Evolutionary conservation across 2,113 vertebrate genomes (phyloP).

Genomic region (Passer domesticus): DNA sequence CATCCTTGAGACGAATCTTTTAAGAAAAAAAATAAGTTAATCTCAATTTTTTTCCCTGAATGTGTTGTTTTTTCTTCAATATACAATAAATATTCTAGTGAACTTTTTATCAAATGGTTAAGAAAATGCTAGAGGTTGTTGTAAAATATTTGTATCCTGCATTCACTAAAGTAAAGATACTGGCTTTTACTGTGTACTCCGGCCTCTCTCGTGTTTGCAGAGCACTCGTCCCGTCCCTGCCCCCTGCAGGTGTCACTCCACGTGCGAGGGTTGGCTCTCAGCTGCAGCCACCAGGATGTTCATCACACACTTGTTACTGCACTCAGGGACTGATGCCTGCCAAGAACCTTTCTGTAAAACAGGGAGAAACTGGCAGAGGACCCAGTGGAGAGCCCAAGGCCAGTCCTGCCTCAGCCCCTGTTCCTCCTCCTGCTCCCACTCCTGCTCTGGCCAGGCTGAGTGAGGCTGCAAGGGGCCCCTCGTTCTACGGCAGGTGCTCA

Average conservation of each 20-base stretch:
- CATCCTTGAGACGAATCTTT: slow-evolving; percentile 93
- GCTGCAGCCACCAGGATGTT: background rate
- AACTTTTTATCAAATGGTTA: slow-evolving; percentile 98
- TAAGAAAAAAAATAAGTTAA: slow-evolving; percentile 91
- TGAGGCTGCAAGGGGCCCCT: background rate
- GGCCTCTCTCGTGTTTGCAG: slow-evolving; percentile 80
- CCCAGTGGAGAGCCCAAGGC: background rate
- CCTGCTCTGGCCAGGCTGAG: background rate
- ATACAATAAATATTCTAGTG: slow-evolving; percentile 98
- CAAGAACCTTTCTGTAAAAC: background rate
- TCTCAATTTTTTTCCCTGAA: slow-evolving; percentile 93
- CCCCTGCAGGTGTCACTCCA: background rate
- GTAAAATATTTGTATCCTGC: slow-evolving; percentile 98
- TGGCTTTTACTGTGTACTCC: slow-evolving; percentile 94
- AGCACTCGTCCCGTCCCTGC: background rate
- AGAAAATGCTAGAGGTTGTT: slow-evolving; percentile 98
- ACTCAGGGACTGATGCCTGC: fast-evolving
- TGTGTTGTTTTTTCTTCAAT: slow-evolving; percentile 98
- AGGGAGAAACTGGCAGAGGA: fast-evolving
- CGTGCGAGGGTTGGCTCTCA: fast-evolving
- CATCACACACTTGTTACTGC: fast-evolving
- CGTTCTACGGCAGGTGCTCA: background rate
- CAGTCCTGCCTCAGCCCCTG: fast-evolving
- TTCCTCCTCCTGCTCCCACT: background rate
- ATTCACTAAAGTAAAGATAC: slow-evolving; percentile 98